phyloP scores from a whole-genome alignment of 1,140 invertebrate species.

The Leptopilina boulardi region DNA sequence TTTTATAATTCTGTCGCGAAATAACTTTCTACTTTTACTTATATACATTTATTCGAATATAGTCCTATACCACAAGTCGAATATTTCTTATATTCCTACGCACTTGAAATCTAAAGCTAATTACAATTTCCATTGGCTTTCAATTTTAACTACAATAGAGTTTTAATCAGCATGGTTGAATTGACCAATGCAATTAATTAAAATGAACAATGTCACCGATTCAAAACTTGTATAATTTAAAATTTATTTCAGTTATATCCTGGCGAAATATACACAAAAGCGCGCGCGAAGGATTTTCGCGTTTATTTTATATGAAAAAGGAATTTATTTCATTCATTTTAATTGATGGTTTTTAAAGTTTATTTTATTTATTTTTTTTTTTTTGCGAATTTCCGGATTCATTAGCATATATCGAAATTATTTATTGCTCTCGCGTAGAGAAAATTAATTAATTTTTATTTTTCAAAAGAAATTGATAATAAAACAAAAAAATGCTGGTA shows the following conservation, averaged over 20 bases:
- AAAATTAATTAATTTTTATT: neutral
- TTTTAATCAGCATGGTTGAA: conserved; percentile 7
- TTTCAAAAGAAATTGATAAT: neutral
- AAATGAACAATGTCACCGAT: conserved; percentile 13
- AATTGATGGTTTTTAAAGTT: neutral
- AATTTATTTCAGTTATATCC: neutral
- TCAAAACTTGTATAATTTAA: neutral
- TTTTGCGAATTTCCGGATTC: neutral
- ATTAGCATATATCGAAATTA: conserved; percentile 2
- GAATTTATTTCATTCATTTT: conserved; percentile 22
- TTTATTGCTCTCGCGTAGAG: neutral
- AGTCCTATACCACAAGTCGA: neutral
- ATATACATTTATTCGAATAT: conserved; percentile 3
- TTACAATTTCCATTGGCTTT: neutral
- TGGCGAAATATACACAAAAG: neutral
- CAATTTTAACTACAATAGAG: neutral
- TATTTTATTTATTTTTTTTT: no score
- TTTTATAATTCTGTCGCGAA: no score
- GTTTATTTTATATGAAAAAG: neutral
- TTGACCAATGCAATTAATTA: neutral
- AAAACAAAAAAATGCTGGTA: no score
- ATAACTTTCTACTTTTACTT: conserved; percentile 23
- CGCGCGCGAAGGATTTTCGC: neutral
- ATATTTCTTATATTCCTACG: neutral
- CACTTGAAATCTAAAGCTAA: conserved; percentile 20